These are phyloP conservation scores for Aleiodes alternator DNA, from an alignment of 2,888 invertebrate genomes.

Conservation along the genomic window DNA sequence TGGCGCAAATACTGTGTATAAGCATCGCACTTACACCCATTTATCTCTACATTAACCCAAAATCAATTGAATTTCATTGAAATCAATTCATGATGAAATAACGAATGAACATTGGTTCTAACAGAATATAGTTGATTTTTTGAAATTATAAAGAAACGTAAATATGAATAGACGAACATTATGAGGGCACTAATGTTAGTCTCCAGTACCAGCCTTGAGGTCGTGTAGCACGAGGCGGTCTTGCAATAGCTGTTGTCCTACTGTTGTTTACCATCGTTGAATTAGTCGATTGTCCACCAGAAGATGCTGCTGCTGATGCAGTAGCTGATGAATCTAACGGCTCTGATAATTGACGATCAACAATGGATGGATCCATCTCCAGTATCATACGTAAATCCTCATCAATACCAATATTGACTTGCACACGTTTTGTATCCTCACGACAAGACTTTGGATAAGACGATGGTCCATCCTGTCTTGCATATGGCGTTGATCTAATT, in stretches of 20 bases:
- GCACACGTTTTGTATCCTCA: constrained; percentile 69
- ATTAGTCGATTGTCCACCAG: constrained; percentile 10
- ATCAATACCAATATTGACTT: constrained; percentile 78
- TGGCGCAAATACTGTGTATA: no score
- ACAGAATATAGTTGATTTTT: neutral
- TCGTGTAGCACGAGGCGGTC: constrained; percentile 65
- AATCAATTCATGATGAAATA: neutral
- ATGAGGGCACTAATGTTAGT: constrained; percentile 48
- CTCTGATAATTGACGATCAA: constrained; percentile 72
- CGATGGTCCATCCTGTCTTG: constrained; percentile 28
- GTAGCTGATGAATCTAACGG: constrained; percentile 44
- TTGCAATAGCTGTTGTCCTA: constrained; percentile 53
- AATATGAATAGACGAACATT: constrained; percentile 35
- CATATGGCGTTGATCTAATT: constrained; percentile 23
- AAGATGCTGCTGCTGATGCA: neutral
- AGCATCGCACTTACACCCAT: no score
- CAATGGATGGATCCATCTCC: constrained; percentile 80
- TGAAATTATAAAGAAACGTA: constrained; percentile 27
- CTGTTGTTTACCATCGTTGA: constrained; percentile 52
- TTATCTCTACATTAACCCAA: neutral
- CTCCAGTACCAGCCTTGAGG: constrained; percentile 73
- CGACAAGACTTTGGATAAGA: constrained; percentile 39
- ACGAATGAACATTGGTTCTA: neutral
- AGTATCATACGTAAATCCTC: constrained; percentile 80
- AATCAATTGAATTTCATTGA: no score